Conservation (phyloP, 2,113 vertebrate species). For the Tiliqua scincoides region DNA sequence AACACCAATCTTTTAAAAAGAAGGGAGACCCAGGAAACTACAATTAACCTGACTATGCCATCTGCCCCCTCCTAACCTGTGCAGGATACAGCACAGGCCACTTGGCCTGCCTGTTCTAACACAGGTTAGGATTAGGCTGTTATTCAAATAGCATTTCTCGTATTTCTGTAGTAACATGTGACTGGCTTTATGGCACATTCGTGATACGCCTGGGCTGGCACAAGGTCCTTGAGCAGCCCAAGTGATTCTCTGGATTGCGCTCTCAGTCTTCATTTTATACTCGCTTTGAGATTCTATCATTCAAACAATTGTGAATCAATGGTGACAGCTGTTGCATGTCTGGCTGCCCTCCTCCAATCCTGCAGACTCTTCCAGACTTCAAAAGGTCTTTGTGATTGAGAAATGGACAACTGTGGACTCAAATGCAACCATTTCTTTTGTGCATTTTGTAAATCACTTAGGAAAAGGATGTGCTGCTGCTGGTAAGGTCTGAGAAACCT, state of each 20-base stretch:
- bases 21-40: too few species aligned
- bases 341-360: neutral
- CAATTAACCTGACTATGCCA: too few species aligned
- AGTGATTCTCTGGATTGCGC: too few species aligned
- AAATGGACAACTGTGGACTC: neutral
- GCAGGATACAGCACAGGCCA: too few species aligned
- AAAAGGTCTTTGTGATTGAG: neutral
- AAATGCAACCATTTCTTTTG: neutral
- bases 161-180: too few species aligned
- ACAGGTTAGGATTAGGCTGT: conserved; percentile 56
- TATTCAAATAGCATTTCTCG: conserved; percentile 6
- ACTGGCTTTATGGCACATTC: too few species aligned
- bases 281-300: neutral
- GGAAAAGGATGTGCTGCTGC: neutral
- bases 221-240: too few species aligned
- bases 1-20: too few species aligned
- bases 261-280: conserved; percentile 38
- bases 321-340: neutral
- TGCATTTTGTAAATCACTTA: neutral
- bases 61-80: too few species aligned
- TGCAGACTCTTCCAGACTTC: neutral
- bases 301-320: neutral
- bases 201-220: too few species aligned
- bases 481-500: neutral
- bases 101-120: too few species aligned